Evolutionary conservation across 2,888 invertebrate genomes (phyloP).

Genomic region (Drosophila infuscata): DNA sequence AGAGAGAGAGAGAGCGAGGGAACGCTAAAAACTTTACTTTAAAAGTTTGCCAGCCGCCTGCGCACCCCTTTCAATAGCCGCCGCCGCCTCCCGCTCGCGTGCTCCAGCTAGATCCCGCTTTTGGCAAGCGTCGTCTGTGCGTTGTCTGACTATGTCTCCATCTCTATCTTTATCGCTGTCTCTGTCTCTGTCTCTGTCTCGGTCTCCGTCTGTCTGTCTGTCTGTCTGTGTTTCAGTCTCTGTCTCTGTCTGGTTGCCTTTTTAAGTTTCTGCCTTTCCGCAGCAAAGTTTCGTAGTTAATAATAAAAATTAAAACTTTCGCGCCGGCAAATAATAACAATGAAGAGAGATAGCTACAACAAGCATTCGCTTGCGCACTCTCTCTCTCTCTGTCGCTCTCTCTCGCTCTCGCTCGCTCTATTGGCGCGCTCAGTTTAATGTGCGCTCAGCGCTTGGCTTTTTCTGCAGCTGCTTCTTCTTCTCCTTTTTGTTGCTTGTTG

Average conservation of each 20-base stretch:
- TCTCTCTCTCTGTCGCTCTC: background rate
- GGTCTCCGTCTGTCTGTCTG: constrained; percentile 17
- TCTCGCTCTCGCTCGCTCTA: background rate
- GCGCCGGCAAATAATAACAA: constrained; percentile 82
- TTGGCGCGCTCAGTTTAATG: constrained; percentile 1
- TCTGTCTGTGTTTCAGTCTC: constrained; percentile 16
- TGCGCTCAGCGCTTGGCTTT: constrained; percentile 11
- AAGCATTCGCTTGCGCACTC: constrained; percentile 4
- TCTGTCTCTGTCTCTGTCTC: constrained; percentile 35
- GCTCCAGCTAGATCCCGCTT: constrained; percentile 42
- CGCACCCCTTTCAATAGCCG: constrained; percentile 55
- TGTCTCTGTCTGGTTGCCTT: constrained; percentile 64
- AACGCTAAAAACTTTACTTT: constrained; percentile 79
- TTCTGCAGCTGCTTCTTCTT: constrained; percentile 7
- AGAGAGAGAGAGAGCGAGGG: constrained; percentile 20
- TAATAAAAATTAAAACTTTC: constrained; percentile 81
- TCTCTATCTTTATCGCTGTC: constrained; percentile 1
- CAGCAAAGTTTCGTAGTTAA: constrained; percentile 79
- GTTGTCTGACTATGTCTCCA: constrained; percentile 37
- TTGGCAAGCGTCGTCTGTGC: constrained; percentile 61
- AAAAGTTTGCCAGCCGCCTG: constrained; percentile 74
- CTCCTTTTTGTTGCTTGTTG: constrained; percentile 27
- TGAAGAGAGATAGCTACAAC: constrained; percentile 62
- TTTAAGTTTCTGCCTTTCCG: constrained; percentile 73
- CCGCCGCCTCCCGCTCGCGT: background rate